phyloP scores from a whole-genome alignment of 1,140 invertebrate species.

The Harpegnathos saltator region DNA sequence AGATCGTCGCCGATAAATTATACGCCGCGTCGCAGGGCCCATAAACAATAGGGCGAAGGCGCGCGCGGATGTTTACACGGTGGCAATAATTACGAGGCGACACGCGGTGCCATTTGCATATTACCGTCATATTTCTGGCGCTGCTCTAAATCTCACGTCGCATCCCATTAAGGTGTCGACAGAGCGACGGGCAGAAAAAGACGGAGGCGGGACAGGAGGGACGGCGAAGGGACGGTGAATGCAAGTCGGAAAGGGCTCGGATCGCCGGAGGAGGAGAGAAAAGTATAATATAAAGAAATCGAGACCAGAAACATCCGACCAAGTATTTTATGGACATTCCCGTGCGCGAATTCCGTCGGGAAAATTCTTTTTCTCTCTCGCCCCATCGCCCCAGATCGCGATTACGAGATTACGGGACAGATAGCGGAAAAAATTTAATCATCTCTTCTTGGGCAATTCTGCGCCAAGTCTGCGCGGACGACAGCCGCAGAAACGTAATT shows the following conservation, averaged over 20 bases:
- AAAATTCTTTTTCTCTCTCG: too few relatives aligned
- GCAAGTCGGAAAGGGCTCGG: conserved; percentile 27
- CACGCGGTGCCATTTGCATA: conserved; percentile 60
- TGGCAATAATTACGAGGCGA: conserved; percentile 46
- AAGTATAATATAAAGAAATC: too few relatives aligned
- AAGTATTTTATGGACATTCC: too few relatives aligned
- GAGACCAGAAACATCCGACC: too few relatives aligned
- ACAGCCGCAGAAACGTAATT: too few relatives aligned
- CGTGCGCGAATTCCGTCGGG: too few relatives aligned
- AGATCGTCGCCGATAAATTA: conserved; percentile 40
- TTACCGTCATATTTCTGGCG: conserved; percentile 64
- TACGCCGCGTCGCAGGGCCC: not conserved
- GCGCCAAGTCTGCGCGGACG: too few relatives aligned
- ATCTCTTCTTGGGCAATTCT: too few relatives aligned
- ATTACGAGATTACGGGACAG: too few relatives aligned
- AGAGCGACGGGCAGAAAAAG: conserved; percentile 9
- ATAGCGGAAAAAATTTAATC: too few relatives aligned
- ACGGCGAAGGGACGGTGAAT: conserved; percentile 1
- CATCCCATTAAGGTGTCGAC: conserved; percentile 67
- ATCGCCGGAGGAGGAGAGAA: not conserved
- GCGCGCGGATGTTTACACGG: conserved; percentile 14
- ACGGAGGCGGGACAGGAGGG: not conserved
- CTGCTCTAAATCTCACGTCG: conserved; percentile 59
- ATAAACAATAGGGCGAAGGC: conserved; percentile 32
- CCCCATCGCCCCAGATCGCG: too few relatives aligned